phyloP scores from a whole-genome alignment of 1,140 invertebrate genomes.

The Drosophila cardini region DNA sequence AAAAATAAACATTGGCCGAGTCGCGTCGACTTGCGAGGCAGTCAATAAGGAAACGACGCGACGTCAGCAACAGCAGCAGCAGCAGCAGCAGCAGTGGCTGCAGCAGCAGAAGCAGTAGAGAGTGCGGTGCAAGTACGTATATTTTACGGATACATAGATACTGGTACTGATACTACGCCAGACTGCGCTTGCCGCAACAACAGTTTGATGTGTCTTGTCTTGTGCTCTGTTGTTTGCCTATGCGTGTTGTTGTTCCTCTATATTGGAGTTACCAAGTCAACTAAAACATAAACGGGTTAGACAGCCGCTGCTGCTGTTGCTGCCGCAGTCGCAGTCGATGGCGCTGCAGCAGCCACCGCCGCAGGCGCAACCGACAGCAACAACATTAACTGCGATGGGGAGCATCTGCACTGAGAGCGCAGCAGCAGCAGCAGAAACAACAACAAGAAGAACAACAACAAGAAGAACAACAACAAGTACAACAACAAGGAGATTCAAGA shows the following conservation, averaged over 20 bases:
- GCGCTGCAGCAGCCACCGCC: constrained; percentile 26
- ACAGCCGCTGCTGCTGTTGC: constrained; percentile 33
- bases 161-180: constrained; percentile 29
- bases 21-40: constrained; percentile 32
- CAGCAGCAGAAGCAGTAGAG: constrained; percentile 16
- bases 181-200: constrained; percentile 34
- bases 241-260: constrained; percentile 54
- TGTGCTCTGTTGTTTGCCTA: constrained; percentile 67
- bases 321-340: constrained; percentile 10
- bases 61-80: constrained; percentile 10
- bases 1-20: constrained; percentile 80
- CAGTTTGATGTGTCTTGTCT: constrained; percentile 33
- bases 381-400: constrained; percentile 20
- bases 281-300: constrained; percentile 77
- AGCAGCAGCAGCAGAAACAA: constrained; percentile 25
- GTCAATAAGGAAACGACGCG: constrained; percentile 69
- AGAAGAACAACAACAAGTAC: constrained; percentile 22
- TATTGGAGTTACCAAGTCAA: constrained; percentile 66
- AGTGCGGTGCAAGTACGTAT: constrained; percentile 64
- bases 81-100: not conserved
- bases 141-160: constrained; percentile 72
- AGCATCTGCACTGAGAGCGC: constrained; percentile 16
- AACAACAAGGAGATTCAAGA: constrained; percentile 3
- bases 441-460: constrained; percentile 45
- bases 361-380: constrained; percentile 39